These are phyloP conservation scores for Lamellibrachia satsuma DNA, from an alignment of 2,888 invertebrate species.

Conservation along the genomic window DNA sequence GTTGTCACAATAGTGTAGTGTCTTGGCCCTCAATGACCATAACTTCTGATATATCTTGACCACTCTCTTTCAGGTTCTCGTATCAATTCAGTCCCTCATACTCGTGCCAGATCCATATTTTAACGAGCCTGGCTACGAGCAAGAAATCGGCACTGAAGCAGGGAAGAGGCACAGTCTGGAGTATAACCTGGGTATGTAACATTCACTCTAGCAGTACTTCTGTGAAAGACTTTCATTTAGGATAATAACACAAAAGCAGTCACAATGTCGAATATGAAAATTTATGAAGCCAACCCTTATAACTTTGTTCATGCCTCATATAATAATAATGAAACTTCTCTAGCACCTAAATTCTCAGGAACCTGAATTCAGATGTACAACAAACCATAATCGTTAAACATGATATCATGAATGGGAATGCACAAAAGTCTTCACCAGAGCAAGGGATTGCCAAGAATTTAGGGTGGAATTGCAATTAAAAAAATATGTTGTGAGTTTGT, in stretches of 20 bases:
- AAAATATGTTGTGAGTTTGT: no score
- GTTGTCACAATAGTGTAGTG: neutral
- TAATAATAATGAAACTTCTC: neutral
- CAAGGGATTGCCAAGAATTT: no score
- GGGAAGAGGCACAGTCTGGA: conserved; percentile 52
- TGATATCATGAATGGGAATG: no score
- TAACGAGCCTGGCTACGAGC: conserved; percentile 93
- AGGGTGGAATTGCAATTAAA: no score
- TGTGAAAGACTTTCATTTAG: neutral
- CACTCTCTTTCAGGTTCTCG: conserved; percentile 75
- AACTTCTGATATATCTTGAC: neutral
- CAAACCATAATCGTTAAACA: no score
- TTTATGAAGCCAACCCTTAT: neutral
- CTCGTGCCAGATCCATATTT: conserved; percentile 93
- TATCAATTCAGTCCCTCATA: conserved; percentile 91
- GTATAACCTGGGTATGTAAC: conserved; percentile 50
- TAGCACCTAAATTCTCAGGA: no score
- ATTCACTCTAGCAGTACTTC: neutral
- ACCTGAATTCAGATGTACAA: no score
- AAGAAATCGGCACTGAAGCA: conserved; percentile 84
- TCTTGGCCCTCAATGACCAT: neutral
- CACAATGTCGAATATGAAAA: neutral
- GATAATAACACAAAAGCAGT: neutral
- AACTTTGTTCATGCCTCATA: neutral
- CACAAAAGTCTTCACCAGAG: no score